Base-by-base conservation (phyloP, 2,113 vertebrate species). In the Rhea pennata region DNA sequence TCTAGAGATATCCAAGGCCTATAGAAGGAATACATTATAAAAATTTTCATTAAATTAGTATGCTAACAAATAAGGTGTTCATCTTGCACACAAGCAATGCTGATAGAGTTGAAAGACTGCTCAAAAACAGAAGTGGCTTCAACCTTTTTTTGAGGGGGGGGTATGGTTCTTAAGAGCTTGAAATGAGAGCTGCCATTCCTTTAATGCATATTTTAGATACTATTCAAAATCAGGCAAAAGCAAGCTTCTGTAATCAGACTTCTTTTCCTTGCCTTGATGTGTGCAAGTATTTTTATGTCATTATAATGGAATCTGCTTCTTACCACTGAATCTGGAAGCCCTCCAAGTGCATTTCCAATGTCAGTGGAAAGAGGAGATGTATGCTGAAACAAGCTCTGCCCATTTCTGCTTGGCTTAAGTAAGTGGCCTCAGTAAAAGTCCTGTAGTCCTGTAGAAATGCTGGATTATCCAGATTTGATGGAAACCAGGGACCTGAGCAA, bases 51-150 rank as follows among this genome's bases (percentile, higher is more conserved):
- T 40, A 15, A 71, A 79, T 10, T 48, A 59, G 8, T 53, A 40
- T 27, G 58, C 62, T 54, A 51, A 44, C 7, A 39, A 64, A 50
- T 17, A 9, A 66, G 2, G 9, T 72, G 17, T 67, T 10, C 12
- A 2, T 31, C 31, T 88, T 95, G 59, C 31, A 61, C 2, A 15
- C 23, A 15, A 3, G 7, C 3, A 2, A 1, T 24, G 48, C 31
- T 87, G 36, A 59, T 12, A 40, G 36, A 87, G 14, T 71, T 81
- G 26, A 66, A 90, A 87, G 46, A 67, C 40, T 33, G 71, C 29
- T 3, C 8, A 51, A 85, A 74, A n/a, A 5, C 4, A 15, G 4
- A 9, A 58, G 23, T 0, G 1, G 6, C 5, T 95, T 83, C 36
- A 67, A 1, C 15, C 33, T 20, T 59, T 31, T 53, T 53, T 58